These are phyloP conservation scores for Pyxicephalus adspersus DNA, from an alignment of 2,113 vertebrate species.

Conservation along the genomic window DNA sequence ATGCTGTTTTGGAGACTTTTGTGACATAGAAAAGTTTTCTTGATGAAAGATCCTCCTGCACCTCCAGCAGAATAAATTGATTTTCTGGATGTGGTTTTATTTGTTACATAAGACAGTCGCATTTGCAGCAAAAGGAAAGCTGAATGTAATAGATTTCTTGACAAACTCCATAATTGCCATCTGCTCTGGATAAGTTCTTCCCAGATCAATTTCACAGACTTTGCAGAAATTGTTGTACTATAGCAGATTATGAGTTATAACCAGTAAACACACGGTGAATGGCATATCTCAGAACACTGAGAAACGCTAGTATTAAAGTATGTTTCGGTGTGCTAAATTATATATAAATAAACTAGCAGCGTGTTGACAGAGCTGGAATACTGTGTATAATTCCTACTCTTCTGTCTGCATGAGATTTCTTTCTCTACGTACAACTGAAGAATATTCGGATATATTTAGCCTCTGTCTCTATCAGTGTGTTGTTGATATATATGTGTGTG, in stretches of 20 bases:
- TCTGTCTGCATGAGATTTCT: too few species aligned
- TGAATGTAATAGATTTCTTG: slow-evolving; percentile 13
- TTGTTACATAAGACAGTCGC: slow-evolving; percentile 34
- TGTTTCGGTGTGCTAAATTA: background rate
- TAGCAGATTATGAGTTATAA: slow-evolving; percentile 27
- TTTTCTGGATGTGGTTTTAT: slow-evolving; percentile 8
- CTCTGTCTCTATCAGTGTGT: too few species aligned
- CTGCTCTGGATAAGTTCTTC: slow-evolving; percentile 24
- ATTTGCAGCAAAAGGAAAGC: slow-evolving; percentile 5
- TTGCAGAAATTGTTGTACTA: slow-evolving; percentile 20
- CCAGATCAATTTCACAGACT: slow-evolving; percentile 23
- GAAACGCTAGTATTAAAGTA: background rate
- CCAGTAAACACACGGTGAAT: background rate
- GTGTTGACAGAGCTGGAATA: too few species aligned
- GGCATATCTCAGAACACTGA: background rate
- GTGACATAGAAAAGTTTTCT: background rate
- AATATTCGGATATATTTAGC: too few species aligned
- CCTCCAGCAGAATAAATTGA: slow-evolving; percentile 8
- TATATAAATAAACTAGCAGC: too few species aligned
- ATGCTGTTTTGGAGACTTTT: background rate
- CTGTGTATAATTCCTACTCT: too few species aligned
- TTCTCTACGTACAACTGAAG: too few species aligned
- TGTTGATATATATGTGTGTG: too few species aligned
- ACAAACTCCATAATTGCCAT: slow-evolving; percentile 38
- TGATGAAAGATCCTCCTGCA: slow-evolving; percentile 21